Evolutionary conservation across 1,140 invertebrate species (phyloP), one percentile per base, ranked within the genome.

Genomic region (Megalonaias nervosa): DNA sequence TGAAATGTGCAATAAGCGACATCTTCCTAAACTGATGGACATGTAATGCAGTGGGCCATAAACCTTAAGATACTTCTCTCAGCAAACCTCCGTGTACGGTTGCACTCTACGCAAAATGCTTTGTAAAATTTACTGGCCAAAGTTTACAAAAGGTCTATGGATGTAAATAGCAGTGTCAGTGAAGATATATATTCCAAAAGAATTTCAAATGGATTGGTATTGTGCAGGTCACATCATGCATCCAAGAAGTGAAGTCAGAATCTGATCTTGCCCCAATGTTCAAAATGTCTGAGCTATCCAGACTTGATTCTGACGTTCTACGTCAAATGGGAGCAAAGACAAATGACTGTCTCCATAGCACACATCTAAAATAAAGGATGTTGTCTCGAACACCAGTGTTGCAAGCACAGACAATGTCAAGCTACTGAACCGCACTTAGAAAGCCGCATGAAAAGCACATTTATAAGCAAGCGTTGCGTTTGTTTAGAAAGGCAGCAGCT

Each of bases 21-120:
- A 65, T 59, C 65, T 26, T 58, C 57, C 64, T 48, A 75, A 60
- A 16, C 62, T 38, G 21, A 75, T 75, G 59, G 31, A 31, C 15
- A 26, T 16, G 16, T 75, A 17, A 68, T 38, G 2, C 55, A 67
- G 55, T 31, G 56, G 55, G 74, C 74, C 21, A 38, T 14, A 38
- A 23, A 11, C 57, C 68, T 38, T 26, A 75, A 31, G 74, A 68
- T 62, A 58, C 55, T 69, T 76, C 67, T 23, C 66, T 81, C 15
- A 14, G 71, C 77, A n/a, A 38, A 38, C 4, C 38, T 38, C 38
- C 4, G 38, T 38, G 38, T 78, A 64, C 75, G 31, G 67, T 83
- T n/a, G 79, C 79, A 67, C 77, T 75, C 64, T 75, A 78, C 57
- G 48, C 73, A 14, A 81, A 78, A 48, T 82, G 80, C 68, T 72